Evolutionary conservation across 2,113 vertebrate species (phyloP).

Genomic region (Motacilla alba): DNA sequence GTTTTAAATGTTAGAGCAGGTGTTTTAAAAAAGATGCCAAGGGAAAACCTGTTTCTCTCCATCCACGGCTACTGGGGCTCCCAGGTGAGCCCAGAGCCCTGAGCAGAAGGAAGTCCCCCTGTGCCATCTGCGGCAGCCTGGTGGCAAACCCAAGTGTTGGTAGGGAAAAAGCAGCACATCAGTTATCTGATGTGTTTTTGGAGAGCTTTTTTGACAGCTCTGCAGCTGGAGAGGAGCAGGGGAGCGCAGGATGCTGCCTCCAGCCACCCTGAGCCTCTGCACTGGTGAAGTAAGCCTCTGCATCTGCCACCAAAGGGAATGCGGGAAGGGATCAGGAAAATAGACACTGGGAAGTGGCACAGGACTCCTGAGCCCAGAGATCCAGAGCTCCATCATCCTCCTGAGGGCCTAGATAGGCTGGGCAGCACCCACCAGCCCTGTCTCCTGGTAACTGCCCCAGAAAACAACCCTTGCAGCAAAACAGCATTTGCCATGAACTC

Average conservation of each 20-base stretch:
- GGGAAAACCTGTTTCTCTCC: neutral
- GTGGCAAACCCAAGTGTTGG: neutral
- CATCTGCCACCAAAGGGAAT: neutral
- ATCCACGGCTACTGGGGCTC: neutral
- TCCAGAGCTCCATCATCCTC: neutral
- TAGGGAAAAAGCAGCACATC: neutral
- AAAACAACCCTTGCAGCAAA: neutral
- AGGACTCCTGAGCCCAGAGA: accelerated
- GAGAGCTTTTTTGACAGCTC: neutral
- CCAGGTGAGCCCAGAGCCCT: neutral
- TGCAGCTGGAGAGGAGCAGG: neutral
- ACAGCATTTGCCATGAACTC: neutral
- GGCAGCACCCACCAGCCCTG: neutral
- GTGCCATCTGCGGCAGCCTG: neutral
- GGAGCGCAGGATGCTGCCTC: neutral
- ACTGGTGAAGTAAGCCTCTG: accelerated
- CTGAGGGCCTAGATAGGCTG: neutral
- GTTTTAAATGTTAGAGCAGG: neutral
- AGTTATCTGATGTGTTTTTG: neutral
- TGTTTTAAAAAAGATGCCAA: neutral
- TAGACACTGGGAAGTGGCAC: accelerated
- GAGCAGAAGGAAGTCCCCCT: accelerated
- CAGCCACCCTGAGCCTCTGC: neutral
- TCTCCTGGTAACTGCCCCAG: neutral
- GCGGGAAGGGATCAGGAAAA: neutral